Evolutionary conservation across 2,888 invertebrate genomes (phyloP), one percentile per base, ranked within the genome.

Genomic region (Penaeus monodon): DNA sequence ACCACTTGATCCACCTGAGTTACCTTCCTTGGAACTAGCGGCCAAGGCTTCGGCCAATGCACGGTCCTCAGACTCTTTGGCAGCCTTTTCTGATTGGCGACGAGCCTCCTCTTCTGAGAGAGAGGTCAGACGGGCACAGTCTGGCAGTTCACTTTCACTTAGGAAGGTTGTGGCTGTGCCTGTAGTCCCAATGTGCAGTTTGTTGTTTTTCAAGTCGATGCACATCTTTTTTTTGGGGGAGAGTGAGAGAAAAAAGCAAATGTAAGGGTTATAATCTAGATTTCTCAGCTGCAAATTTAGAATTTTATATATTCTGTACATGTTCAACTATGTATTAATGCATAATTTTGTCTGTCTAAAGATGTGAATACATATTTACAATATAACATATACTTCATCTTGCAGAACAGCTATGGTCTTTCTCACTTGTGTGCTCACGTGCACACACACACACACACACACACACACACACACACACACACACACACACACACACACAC

Each of bases 141-240:
- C 96, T 0, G 97, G 97, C 88, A 96, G 92, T 90, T 96, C 94
- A 90, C 94, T 94, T 93, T 98, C 98, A 0, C 96, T 94, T 90
- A 99, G 93, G 93, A 99, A 99, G 0, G 94, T 93, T 0, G 99
- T 98, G 92, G 96, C 96, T 0, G 97, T 97, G 64, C 97, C 97
- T 0, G 98, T 98, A 0, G 99, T 99, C 66, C 99, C 99, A 91
- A 99, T 99, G 90, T 95, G 94, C 64, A 99, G 93, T 6, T 97
- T 94, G 93, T 98, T 98, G 78, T 94, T 94, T 92, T 96, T 96
- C 91, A 99, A 93, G 93, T 99, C 98, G 91, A 99, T 98, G 64
- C 81, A 84, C 88, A 89, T 87, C 88, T 87, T 57, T 17, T 57
- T 57, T 57, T 57, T 0, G 17, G 14, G 1, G 20, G 14, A 14